These are phyloP conservation scores for Flexamia atlantica DNA, from an alignment of 2,888 invertebrate species.

Conservation along the genomic window DNA sequence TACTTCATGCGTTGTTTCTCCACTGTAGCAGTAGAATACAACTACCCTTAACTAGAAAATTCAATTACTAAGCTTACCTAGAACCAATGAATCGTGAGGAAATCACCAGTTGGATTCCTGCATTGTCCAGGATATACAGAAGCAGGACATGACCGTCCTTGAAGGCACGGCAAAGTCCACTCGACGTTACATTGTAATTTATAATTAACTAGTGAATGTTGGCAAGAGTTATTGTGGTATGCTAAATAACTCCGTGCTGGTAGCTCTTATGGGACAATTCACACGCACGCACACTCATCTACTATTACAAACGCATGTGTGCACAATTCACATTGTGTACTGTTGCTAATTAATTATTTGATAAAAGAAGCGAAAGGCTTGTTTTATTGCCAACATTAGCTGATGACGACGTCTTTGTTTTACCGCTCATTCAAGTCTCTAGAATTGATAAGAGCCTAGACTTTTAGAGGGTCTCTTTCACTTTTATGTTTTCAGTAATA, in stretches of 20 bases:
- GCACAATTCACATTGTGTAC: not conserved
- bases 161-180: conserved; percentile 2
- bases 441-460: too few relatives aligned
- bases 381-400: not conserved
- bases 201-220: conserved; percentile 17
- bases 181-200: conserved; percentile 3
- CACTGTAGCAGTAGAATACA: too few relatives aligned
- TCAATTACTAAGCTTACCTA: not conserved
- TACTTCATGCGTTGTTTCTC: too few relatives aligned
- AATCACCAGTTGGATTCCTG: not conserved
- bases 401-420: not conserved
- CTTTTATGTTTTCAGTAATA: too few relatives aligned
- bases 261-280: not conserved
- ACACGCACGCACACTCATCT: conserved; percentile 5
- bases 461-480: too few relatives aligned
- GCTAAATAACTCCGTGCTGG: not conserved
- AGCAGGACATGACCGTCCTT: conserved; percentile 23
- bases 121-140: conserved; percentile 15
- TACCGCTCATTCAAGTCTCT: not conserved
- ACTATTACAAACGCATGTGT: not conserved
- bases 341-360: conserved; percentile 11
- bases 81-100: conserved; percentile 12
- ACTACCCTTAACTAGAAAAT: not conserved
- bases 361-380: not conserved
- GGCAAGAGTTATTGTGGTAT: conserved; percentile 21